Conservation (phyloP, 2,797 vertebrate genomes). For the Fringilla coelebs region DNA sequence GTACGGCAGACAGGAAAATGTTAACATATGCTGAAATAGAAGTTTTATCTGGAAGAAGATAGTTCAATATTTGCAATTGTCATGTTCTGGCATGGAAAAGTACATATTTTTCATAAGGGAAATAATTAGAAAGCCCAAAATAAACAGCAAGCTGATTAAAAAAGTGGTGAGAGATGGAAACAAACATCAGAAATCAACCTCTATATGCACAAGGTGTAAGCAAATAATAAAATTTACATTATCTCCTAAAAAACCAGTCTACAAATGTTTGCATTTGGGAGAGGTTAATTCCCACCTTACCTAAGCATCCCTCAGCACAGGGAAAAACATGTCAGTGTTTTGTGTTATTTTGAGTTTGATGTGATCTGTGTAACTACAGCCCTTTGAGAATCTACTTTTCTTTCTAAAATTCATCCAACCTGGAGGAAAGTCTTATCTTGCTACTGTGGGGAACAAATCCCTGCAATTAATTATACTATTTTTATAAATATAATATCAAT, state of each 20-base stretch:
- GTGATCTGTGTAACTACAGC: background rate
- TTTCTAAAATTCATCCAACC: background rate
- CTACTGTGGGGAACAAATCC: background rate
- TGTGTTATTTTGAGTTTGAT: background rate
- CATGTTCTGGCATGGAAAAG: background rate
- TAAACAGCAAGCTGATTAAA: slow-evolving; percentile 1
- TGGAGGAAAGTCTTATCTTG: background rate
- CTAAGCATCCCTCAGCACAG: background rate
- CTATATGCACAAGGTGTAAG: background rate
- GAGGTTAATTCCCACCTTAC: background rate
- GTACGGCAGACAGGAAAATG: background rate
- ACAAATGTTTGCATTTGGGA: background rate
- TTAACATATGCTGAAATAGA: background rate
- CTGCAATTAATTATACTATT: background rate
- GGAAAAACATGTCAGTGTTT: background rate
- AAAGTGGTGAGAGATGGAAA: background rate
- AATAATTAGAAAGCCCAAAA: slow-evolving; percentile 29
- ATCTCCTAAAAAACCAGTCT: background rate
- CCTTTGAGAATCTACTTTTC: background rate
- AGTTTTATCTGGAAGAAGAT: background rate
- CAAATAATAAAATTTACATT: background rate
- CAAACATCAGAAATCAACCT: background rate
- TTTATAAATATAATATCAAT: background rate
- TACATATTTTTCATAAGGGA: background rate
- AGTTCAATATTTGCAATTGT: background rate